Conservation (phyloP, 2,797 vertebrate species). For the Sebastes steindachneri region DNA sequence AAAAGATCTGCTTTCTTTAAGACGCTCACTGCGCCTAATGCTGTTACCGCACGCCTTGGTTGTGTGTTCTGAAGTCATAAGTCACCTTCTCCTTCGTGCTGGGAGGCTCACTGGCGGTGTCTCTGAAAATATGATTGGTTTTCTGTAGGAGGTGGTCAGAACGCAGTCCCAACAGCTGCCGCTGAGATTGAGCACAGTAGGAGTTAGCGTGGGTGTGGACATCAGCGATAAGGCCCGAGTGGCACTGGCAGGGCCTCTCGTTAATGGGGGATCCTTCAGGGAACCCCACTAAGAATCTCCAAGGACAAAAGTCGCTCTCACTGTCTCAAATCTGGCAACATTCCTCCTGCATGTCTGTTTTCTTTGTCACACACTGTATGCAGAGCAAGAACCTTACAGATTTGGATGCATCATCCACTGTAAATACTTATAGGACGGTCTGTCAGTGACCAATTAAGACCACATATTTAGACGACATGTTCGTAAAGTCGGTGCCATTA, state of each 20-base stretch:
- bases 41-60: slow-evolving; percentile 16
- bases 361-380: not conserved
- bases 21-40: slow-evolving; percentile 18
- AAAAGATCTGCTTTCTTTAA: slow-evolving; percentile 11
- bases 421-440: not conserved
- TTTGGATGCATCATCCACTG: not conserved
- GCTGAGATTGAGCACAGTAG: slow-evolving; percentile 67
- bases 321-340: not conserved
- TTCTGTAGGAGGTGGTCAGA: slow-evolving; percentile 65
- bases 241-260: slow-evolving; percentile 21
- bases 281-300: slow-evolving; percentile 3
- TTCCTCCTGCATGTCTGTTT: not conserved
- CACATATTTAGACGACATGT: not conserved
- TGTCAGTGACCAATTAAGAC: not conserved
- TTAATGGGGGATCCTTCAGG: slow-evolving; percentile 43
- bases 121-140: slow-evolving; percentile 75
- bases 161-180: slow-evolving; percentile 54
- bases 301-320: slow-evolving; percentile 18
- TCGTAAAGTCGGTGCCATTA: not conserved
- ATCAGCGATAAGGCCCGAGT: slow-evolving; percentile 47
- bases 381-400: not conserved
- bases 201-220: slow-evolving; percentile 55
- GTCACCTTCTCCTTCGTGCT: slow-evolving; percentile 56
- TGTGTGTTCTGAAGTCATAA: slow-evolving; percentile 48
- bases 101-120: slow-evolving; percentile 31